phyloP scores from a whole-genome alignment of 2,888 invertebrate species.

The Aethes cnicana region DNA sequence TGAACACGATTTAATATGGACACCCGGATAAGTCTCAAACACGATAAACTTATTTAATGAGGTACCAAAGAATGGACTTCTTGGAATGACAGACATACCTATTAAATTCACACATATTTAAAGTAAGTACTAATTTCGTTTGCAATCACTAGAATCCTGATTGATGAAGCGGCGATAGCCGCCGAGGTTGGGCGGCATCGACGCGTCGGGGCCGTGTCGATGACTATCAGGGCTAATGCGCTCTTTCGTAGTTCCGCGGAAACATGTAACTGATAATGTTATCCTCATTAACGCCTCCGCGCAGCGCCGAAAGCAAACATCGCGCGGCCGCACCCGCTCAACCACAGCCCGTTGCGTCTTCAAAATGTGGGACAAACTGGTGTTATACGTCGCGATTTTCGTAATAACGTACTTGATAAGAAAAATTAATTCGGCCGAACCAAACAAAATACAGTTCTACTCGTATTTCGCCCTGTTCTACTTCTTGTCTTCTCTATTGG shows the following conservation, averaged over 20 bases:
- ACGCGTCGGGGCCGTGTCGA: slow-evolving; percentile 7
- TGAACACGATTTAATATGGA: too few species aligned
- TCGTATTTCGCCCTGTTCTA: slow-evolving; percentile 29
- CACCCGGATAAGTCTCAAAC: too few species aligned
- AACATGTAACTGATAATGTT: slow-evolving; percentile 27
- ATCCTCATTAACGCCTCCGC: slow-evolving; percentile 28
- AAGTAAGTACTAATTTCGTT: too few species aligned
- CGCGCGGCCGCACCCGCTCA: slow-evolving; percentile 41
- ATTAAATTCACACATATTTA: too few species aligned
- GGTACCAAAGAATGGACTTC: too few species aligned
- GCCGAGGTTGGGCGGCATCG: neutral
- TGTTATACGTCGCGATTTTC: slow-evolving; percentile 45
- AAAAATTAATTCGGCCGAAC: slow-evolving; percentile 44
- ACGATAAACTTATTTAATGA: too few species aligned
- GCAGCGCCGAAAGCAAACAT: slow-evolving; percentile 28
- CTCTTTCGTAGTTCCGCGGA: slow-evolving; percentile 15
- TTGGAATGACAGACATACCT: too few species aligned
- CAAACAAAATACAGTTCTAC: slow-evolving; percentile 33
- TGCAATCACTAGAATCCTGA: slow-evolving; percentile 8
- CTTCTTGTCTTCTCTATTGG: slow-evolving; percentile 13
- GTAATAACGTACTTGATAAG: slow-evolving; percentile 49
- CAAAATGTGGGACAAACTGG: slow-evolving; percentile 57
- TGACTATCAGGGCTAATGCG: slow-evolving; percentile 16
- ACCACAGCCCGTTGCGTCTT: too few species aligned
- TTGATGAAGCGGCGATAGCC: slow-evolving; percentile 2